These are phyloP conservation scores for Leptinotarsa lineolata DNA, from an alignment of 1,140 invertebrate species.

Conservation along the genomic window DNA sequence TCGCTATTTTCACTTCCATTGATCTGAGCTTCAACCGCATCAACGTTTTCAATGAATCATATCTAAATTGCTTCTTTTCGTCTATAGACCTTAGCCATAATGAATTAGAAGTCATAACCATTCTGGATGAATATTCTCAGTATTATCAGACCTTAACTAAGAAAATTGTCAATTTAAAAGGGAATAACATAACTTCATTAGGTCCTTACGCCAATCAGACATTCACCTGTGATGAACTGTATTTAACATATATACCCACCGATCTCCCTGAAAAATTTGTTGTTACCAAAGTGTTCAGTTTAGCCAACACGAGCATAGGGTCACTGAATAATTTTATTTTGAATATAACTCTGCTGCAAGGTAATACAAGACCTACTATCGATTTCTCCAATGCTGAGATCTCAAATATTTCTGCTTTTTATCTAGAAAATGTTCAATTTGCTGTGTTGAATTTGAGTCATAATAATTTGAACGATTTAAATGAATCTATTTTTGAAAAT, in stretches of 20 bases:
- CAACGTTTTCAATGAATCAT: background rate
- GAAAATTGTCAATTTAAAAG: background rate
- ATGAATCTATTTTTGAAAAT: background rate
- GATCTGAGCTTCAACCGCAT: constrained; percentile 5
- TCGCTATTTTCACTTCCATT: background rate
- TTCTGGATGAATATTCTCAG: background rate
- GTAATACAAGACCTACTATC: background rate
- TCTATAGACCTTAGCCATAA: background rate
- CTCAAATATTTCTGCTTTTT: background rate
- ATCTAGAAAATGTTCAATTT: background rate
- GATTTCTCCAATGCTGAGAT: background rate
- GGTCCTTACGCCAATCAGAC: background rate
- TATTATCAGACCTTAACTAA: background rate
- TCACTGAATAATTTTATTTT: background rate
- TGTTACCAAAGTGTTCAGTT: background rate
- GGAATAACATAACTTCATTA: background rate
- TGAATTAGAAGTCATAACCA: background rate
- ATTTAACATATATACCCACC: background rate
- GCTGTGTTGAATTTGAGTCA: constrained; percentile 3
- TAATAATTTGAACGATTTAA: background rate
- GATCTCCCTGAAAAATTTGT: background rate
- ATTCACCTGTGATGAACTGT: background rate
- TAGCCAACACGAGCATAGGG: background rate
- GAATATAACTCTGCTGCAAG: background rate
- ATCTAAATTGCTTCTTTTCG: constrained; percentile 3